These are phyloP conservation scores for Sparus aurata DNA, from an alignment of 2,797 vertebrate species.

Conservation along the genomic window DNA sequence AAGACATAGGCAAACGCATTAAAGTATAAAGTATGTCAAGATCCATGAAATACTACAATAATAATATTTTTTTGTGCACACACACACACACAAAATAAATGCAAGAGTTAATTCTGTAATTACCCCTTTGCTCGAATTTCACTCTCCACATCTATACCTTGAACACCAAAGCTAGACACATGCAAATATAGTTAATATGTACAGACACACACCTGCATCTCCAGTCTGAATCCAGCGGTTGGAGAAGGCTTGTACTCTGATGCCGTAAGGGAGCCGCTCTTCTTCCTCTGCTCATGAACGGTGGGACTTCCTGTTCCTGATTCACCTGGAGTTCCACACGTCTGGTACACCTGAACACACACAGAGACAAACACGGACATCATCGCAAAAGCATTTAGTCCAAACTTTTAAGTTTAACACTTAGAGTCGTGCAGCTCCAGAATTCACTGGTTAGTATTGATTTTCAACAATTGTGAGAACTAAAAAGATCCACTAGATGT, in stretches of 20 bases:
- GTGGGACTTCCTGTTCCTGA: constrained; percentile 83
- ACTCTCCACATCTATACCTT: too few relatives aligned
- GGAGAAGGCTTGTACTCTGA: constrained; percentile 84
- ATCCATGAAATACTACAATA: background rate
- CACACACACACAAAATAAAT: too few relatives aligned
- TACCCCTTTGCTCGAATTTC: too few relatives aligned
- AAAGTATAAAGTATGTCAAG: background rate
- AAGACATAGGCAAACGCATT: background rate
- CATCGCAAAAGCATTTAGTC: background rate
- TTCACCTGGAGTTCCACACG: constrained; percentile 89
- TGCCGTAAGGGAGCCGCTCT: constrained; percentile 78
- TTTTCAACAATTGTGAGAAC: background rate
- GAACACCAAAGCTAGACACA: background rate
- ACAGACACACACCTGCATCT: constrained; percentile 88
- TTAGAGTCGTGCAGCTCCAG: background rate
- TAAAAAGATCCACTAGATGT: constrained; percentile 60
- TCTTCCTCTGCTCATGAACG: constrained; percentile 83
- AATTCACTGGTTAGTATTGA: background rate
- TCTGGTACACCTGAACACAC: constrained; percentile 89
- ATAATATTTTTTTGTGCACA: background rate
- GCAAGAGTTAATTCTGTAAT: too few relatives aligned
- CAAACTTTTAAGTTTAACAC: background rate
- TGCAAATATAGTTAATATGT: background rate
- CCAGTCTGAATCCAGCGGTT: constrained; percentile 81
- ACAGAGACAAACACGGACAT: background rate